Base-by-base conservation (phyloP, 2,113 vertebrate genomes). In the Nipponia nippon region DNA sequence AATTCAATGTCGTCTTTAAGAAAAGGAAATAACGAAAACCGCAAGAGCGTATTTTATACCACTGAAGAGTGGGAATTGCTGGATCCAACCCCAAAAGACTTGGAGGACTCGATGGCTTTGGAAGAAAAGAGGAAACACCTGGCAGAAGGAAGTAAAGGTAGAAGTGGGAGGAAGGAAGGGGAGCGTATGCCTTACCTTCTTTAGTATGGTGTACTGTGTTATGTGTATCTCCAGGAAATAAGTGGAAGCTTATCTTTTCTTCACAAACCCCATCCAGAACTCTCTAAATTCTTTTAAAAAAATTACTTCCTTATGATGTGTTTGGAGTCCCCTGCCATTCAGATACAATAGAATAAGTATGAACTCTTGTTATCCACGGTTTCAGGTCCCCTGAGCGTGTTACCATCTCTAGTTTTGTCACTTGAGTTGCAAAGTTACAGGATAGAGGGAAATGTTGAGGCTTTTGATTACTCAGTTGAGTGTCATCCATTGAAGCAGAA, bases 1-100 rank as follows among this genome's bases (percentile, higher is more conserved):
- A 99, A 99, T 96, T 99, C 99, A 17, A 99, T 99, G 99, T 99
- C 99, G 16, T 98, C 98, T 34, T 97, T 99, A 89, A 99, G 99
- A 26, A 98, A 98, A 97, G 98, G 97, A 49, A 97, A 97, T 66
- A 98, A 95, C 0, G 99, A 99, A 7, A 98, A 97, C 95, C 98
- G 99, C 59, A 98, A 94, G 94, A 99, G 99, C 9, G 36, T 99
- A 25, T 99, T 99, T 97, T 99, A 99, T 66, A 99, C 99, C 46
- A 98, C 16, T 21, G 99, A 99, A n/a, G 99, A 99, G 42, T 99
- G 99, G 99, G 99, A 99, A 92, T 94, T 99, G 78, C 93, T 99
- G 89, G 99, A 99, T 29, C 98, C 98, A 62, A 98, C 98, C 22
- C 94, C 98, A 18, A 99, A 99, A 61, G 99, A 99, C 82, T 95